A percentile compares a stretch with the other conserved stretches of the same genome.
Conservation (phyloP, 2,888 invertebrate genomes). For the Argyra leucocephala region DNA sequence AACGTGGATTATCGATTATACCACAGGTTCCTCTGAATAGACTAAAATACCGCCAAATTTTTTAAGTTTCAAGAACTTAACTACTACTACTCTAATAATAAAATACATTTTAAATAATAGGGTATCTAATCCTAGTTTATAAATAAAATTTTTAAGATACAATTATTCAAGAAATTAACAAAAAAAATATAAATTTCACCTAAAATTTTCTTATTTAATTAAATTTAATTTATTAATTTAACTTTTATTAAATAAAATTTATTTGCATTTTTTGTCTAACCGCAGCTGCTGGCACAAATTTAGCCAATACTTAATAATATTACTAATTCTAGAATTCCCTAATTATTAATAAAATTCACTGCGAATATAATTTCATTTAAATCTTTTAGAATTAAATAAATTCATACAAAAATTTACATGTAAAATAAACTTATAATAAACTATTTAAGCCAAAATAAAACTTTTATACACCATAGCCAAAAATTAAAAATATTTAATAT, state of each 20-base stretch:
- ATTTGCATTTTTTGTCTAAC: constrained; percentile 54
- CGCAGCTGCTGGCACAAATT: constrained; percentile 64
- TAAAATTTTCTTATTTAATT: constrained; percentile 45
- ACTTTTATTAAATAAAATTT: constrained; percentile 46
- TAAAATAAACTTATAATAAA: constrained; percentile 49
- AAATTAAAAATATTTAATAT: no score
- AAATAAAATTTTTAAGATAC: constrained; percentile 42
- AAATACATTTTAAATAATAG: constrained; percentile 51
- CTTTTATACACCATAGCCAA: no score
- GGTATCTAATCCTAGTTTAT: constrained; percentile 61
- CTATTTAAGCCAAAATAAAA: no score
- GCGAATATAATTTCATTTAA: no score
- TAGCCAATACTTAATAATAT: constrained; percentile 51
- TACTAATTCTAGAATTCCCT: constrained; percentile 54
- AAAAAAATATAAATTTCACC: constrained; percentile 50
- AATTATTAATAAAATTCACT: constrained; percentile 50
- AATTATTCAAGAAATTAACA: constrained; percentile 40
- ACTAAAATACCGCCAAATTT: no score
- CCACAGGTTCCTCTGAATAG: no score
- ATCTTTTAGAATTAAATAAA: no score
- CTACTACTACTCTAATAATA: no score
- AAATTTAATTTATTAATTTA: constrained; percentile 30
- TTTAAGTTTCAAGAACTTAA: no score
- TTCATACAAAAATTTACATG: constrained; percentile 51
- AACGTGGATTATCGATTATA: no score